Conservation (phyloP, 92 coral and sea anemone genomes). For the Zoanthus gigantus region DNA sequence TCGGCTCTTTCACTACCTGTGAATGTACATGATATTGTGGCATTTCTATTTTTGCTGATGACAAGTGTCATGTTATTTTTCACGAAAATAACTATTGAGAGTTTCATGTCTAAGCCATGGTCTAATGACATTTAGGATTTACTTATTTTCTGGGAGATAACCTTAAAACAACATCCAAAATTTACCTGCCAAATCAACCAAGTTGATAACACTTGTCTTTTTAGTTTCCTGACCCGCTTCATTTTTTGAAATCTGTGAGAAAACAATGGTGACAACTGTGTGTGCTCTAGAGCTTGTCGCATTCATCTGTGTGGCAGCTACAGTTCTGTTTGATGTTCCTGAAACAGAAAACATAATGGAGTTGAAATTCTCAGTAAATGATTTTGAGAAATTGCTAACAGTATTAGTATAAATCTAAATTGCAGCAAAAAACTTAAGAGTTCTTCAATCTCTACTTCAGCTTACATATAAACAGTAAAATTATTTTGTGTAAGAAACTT, state of each 20-base stretch:
- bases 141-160: too few relatives aligned
- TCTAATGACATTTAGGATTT: too few relatives aligned
- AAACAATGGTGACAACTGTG: slow-evolving; percentile 95
- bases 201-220: slow-evolving; percentile 93
- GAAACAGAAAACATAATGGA: not conserved
- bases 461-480: too few relatives aligned
- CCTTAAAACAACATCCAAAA: not conserved
- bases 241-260: slow-evolving; percentile 95
- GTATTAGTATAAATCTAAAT: too few relatives aligned
- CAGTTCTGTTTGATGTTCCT: slow-evolving; percentile 98
- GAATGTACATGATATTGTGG: too few relatives aligned
- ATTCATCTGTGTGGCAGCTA: slow-evolving; percentile 99
- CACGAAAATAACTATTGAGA: too few relatives aligned
- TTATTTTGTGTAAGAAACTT: too few relatives aligned
- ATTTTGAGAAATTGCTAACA: not conserved
- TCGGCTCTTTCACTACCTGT: slow-evolving; percentile 99
- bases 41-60: too few relatives aligned
- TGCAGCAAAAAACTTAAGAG: too few relatives aligned
- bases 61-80: too few relatives aligned
- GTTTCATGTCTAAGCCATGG: too few relatives aligned
- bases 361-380: not conserved
- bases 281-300: slow-evolving; percentile 99
- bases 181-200: slow-evolving; percentile 97
- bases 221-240: slow-evolving; percentile 95
- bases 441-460: too few relatives aligned